phyloP scores from a whole-genome alignment of 2,888 invertebrate species.

The Drosophila villosipedis region DNA sequence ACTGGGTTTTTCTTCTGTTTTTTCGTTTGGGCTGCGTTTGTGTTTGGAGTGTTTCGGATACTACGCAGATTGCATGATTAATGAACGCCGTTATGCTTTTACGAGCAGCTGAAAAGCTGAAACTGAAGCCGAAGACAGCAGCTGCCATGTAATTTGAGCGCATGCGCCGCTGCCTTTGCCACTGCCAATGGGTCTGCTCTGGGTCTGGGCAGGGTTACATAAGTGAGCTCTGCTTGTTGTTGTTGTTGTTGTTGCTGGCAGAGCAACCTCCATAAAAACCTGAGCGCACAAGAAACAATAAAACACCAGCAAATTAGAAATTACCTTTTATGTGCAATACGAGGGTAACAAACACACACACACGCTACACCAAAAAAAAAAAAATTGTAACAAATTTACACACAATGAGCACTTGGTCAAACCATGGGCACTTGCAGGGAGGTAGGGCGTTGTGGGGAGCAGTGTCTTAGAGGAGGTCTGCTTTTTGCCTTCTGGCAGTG shows the following conservation, averaged over 20 bases:
- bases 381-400: conserved; percentile 77
- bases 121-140: conserved; percentile 31
- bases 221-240: conserved; percentile 18
- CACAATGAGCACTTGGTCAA: conserved; percentile 68
- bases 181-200: conserved; percentile 50
- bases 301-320: conserved; percentile 80
- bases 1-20: conserved; percentile 43
- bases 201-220: conserved; percentile 36
- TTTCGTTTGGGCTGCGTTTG: conserved; percentile 48
- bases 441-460: neutral
- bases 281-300: conserved; percentile 73
- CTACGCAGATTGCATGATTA: conserved; percentile 72
- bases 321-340: conserved; percentile 76
- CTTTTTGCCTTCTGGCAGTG: conserved; percentile 60
- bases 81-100: conserved; percentile 81
- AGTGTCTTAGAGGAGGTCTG: conserved; percentile 10
- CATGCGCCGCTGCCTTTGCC: conserved; percentile 68
- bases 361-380: neutral
- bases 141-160: conserved; percentile 72
- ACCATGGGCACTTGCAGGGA: conserved; percentile 17
- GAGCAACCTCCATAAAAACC: conserved; percentile 60
- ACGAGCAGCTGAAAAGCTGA: conserved; percentile 50
- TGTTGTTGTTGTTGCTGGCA: conserved; percentile 10
- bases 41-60: conserved; percentile 33
- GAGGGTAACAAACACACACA: conserved; percentile 35